Evolutionary conservation across 2,797 vertebrate genomes (phyloP).

Genomic region (Cossypha polioptera): DNA sequence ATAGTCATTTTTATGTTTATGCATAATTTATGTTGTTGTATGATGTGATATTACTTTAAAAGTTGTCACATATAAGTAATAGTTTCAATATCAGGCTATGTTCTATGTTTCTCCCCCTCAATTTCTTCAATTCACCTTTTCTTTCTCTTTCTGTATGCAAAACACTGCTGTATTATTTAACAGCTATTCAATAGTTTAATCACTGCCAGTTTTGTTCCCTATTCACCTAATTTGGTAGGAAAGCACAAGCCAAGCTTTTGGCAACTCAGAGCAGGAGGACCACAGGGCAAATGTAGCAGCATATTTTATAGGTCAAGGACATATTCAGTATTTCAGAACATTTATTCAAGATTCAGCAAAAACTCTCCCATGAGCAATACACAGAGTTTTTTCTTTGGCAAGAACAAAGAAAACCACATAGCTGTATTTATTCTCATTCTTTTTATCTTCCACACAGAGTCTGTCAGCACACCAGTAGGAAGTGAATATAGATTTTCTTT

Average conservation of each 20-base stretch:
- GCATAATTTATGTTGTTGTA: not conserved
- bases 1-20: not conserved
- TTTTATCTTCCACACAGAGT: not conserved
- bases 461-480: not conserved
- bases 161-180: not conserved
- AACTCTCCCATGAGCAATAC: not conserved
- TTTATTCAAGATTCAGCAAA: constrained; percentile 4
- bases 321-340: not conserved
- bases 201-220: not conserved
- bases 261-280: not conserved
- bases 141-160: not conserved
- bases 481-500: not conserved
- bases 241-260: not conserved
- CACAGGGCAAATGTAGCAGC: not conserved
- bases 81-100: not conserved
- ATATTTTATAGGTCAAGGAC: constrained; percentile 2
- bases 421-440: not conserved
- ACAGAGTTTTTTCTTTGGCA: not conserved
- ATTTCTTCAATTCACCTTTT: not conserved
- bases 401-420: not conserved
- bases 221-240: not conserved
- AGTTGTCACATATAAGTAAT: not conserved
- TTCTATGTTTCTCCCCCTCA: fast-evolving
- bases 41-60: not conserved
- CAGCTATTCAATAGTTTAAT: not conserved